A percentile compares a stretch with the other conserved stretches of the same genome.
Evolutionary conservation across 2,888 invertebrate genomes (phyloP).

Genomic region (Exephanes ischioxanthus): DNA sequence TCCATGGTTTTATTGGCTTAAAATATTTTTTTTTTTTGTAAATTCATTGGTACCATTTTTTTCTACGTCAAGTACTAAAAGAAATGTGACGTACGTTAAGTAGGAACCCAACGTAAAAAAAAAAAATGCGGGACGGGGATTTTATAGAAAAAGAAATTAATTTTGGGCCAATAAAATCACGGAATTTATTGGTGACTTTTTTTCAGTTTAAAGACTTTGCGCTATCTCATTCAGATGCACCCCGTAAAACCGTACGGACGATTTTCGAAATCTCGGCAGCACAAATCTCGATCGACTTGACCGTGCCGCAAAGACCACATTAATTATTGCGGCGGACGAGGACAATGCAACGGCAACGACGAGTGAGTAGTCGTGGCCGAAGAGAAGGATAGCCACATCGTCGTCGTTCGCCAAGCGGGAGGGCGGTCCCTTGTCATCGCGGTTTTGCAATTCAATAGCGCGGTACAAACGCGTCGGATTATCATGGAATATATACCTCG

Average conservation of each 20-base stretch:
- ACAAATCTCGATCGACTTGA: neutral
- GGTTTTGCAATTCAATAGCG: slow-evolving; percentile 64
- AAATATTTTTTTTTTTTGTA: too few species aligned
- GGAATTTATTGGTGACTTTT: neutral
- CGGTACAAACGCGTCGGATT: slow-evolving; percentile 50
- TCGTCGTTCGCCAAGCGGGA: neutral
- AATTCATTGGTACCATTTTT: too few species aligned
- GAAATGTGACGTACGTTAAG: too few species aligned
- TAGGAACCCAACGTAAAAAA: too few species aligned
- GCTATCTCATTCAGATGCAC: neutral
- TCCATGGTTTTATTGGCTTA: too few species aligned
- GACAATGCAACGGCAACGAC: slow-evolving; percentile 4
- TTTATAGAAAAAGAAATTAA: neutral
- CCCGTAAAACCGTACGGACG: neutral
- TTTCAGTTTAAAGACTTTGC: neutral
- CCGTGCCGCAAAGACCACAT: neutral
- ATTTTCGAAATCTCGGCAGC: neutral
- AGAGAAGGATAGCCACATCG: slow-evolving; percentile 14
- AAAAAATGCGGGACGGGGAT: neutral
- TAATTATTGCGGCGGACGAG: neutral
- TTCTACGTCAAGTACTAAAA: too few species aligned
- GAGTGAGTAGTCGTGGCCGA: neutral
- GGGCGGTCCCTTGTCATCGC: slow-evolving; percentile 26
- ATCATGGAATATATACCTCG: slow-evolving; percentile 47
- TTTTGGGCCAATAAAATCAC: neutral